A percentile compares a stretch with the other conserved stretches of the same genome.
These are phyloP conservation scores for Hoplodrina ambigua DNA, from an alignment of 2,888 invertebrate genomes.

Conservation along the genomic window DNA sequence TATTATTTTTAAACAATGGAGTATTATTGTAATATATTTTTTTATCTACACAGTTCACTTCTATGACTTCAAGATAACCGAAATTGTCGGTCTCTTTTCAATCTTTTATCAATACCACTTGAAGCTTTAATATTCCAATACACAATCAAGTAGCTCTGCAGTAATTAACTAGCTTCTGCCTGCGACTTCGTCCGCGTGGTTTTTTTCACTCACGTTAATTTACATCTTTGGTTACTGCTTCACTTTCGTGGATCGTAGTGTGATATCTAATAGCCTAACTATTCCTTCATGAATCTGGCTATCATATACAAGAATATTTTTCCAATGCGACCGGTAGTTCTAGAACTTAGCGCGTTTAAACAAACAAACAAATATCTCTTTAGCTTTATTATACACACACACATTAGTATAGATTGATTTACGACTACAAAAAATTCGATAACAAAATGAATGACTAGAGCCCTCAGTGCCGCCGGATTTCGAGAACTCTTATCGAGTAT, in stretches of 20 bases:
- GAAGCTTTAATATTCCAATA: slow-evolving; percentile 18
- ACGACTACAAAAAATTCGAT: slow-evolving; percentile 40
- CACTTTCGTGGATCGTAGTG: no score
- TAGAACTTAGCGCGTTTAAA: no score
- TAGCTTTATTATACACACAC: no score
- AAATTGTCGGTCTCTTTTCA: slow-evolving; percentile 42
- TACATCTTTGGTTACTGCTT: no score
- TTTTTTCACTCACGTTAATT: no score
- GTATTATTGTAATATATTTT: not conserved
- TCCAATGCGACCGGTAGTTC: no score
- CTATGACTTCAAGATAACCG: slow-evolving; percentile 40
- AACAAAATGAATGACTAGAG: slow-evolving; percentile 37
- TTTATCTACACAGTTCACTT: slow-evolving; percentile 33
- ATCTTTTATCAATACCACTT: slow-evolving; percentile 33
- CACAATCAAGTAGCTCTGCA: slow-evolving; percentile 1
- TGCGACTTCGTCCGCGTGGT: no score
- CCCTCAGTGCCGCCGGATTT: slow-evolving; percentile 34
- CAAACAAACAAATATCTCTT: no score
- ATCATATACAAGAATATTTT: no score
- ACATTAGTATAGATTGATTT: slow-evolving; percentile 25
- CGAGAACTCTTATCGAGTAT: slow-evolving; percentile 42
- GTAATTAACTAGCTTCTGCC: slow-evolving; percentile 5
- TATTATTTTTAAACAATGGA: slow-evolving; percentile 5
- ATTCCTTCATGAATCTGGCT: no score
- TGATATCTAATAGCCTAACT: no score